phyloP scores from a whole-genome alignment of 2,888 invertebrate species.

The Phymatocera aterrima region DNA sequence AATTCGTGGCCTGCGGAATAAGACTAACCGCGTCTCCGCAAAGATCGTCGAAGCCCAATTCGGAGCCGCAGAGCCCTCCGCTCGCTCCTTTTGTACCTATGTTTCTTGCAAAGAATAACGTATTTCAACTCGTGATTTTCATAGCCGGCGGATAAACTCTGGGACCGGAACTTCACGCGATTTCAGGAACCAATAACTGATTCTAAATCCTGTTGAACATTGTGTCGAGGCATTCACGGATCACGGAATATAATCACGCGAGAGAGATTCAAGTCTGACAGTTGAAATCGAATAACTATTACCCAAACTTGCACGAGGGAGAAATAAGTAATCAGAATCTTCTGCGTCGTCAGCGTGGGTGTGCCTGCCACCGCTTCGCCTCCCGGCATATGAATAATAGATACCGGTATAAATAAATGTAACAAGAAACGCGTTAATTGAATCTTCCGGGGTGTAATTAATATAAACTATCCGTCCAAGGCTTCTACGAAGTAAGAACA shows the following conservation, averaged over 20 bases:
- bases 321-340: constrained; percentile 58
- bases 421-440: constrained; percentile 74
- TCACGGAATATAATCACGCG: not conserved
- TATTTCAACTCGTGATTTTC: not conserved
- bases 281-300: constrained; percentile 14
- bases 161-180: not conserved
- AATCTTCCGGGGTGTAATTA: constrained; percentile 73
- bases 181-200: not conserved
- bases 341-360: constrained; percentile 63
- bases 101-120: not conserved
- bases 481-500: constrained; percentile 58
- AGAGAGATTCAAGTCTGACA: not conserved
- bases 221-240: not conserved
- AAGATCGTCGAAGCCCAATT: constrained; percentile 37
- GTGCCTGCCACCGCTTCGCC: constrained; percentile 55
- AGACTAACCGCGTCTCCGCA: constrained; percentile 30
- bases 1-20: constrained; percentile 15
- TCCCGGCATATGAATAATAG: constrained; percentile 67
- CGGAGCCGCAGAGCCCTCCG: constrained; percentile 15
- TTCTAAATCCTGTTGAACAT: not conserved
- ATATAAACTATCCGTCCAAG: constrained; percentile 69
- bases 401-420: constrained; percentile 69
- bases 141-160: not conserved
- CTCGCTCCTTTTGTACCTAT: not conserved
- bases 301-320: constrained; percentile 28